phyloP scores from a whole-genome alignment of 2,797 vertebrate species.

The Enteromius viviparus region DNA sequence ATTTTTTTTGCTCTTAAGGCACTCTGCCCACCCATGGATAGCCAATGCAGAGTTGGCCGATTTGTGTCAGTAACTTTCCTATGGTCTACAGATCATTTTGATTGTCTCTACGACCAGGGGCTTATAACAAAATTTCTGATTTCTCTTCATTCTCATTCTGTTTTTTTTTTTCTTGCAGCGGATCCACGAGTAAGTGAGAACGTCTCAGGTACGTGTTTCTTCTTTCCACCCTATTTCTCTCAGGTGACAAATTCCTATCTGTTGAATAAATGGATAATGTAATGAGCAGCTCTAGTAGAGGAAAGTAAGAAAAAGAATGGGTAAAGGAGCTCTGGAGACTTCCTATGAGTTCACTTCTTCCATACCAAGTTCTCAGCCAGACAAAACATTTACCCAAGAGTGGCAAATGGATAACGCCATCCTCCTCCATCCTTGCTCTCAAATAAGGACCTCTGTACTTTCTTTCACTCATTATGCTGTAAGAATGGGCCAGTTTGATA shows the following conservation, averaged over 20 bases:
- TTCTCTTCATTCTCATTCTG: slow-evolving; percentile 39
- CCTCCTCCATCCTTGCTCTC: not conserved
- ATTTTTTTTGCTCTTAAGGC: slow-evolving; percentile 37
- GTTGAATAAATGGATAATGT: slow-evolving; percentile 50
- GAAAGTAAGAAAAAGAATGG: slow-evolving; percentile 14
- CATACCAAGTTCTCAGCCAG: slow-evolving; percentile 57
- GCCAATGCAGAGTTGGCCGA: slow-evolving; percentile 44
- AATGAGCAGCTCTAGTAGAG: slow-evolving; percentile 28
- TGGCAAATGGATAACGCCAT: slow-evolving; percentile 43
- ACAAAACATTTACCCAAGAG: slow-evolving; percentile 64
- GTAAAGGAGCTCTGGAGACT: slow-evolving; percentile 42
- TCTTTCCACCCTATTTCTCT: slow-evolving; percentile 30
- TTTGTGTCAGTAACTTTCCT: slow-evolving; percentile 41
- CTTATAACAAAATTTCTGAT: slow-evolving; percentile 49
- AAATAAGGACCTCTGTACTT: slow-evolving; percentile 30
- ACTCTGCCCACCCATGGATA: slow-evolving; percentile 43
- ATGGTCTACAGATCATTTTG: slow-evolving; percentile 53
- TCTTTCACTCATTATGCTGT: slow-evolving; percentile 20
- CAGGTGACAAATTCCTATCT: slow-evolving; percentile 58
- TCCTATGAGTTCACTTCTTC: slow-evolving; percentile 59
- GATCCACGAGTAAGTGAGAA: slow-evolving; percentile 92
- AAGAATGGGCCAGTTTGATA: slow-evolving; percentile 27
- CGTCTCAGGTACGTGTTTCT: slow-evolving; percentile 83
- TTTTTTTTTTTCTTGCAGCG: slow-evolving; percentile 71
- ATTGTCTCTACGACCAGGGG: slow-evolving; percentile 33